Evolutionary conservation across 2,797 vertebrate genomes (phyloP), one percentile per base, ranked within the genome.

Genomic region (Limosa lapponica): DNA sequence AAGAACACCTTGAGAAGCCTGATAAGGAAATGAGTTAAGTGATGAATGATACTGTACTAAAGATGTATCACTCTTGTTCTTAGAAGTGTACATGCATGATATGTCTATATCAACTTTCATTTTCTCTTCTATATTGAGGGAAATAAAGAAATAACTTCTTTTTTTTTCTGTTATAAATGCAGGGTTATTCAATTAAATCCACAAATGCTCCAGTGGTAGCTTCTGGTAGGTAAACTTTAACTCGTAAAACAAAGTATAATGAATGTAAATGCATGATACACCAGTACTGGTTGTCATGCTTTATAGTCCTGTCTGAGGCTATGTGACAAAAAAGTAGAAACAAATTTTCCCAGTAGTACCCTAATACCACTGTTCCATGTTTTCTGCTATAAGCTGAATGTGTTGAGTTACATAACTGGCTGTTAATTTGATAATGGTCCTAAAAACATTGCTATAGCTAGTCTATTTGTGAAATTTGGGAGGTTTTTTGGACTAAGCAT

Each of bases 201-300:
- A 71, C 49, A 65, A 51, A 82, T 70, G 37, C 58, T 73, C 58
- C 96, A 72, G 61, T 62, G n/a, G 52, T 87, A 94, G 30, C 34
- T 94, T 80, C 82, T 78, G 98, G 98, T 98, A 92, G 61, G 98
- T 97, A 79, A 93, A 83, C 41, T 88, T 95, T 52, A 81, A 69
- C 24, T 82, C 2, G 0, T 55, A 65, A 78, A 69, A 9, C 3
- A 9, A 82, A 84, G 13, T 54, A 28, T 54, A 75, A 58, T 28
- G 13, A 75, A 43, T 20, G 10, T 72, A 79, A 90, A 61, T 73
- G 20, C 18, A 34, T 87, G 37, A 55, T 32, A 49, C 5, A 55
- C 58, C 34, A 58, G 58, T 65, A 25, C 15, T 64, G 10, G 13
- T 3, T 39, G 18, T 64, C 3, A 16, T 77, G 62, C 48, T 70